A percentile compares a stretch with the other conserved stretches of the same genome.
Evolutionary conservation across 2,888 invertebrate genomes (phyloP).

Genomic region (Diplolepis rosae): DNA sequence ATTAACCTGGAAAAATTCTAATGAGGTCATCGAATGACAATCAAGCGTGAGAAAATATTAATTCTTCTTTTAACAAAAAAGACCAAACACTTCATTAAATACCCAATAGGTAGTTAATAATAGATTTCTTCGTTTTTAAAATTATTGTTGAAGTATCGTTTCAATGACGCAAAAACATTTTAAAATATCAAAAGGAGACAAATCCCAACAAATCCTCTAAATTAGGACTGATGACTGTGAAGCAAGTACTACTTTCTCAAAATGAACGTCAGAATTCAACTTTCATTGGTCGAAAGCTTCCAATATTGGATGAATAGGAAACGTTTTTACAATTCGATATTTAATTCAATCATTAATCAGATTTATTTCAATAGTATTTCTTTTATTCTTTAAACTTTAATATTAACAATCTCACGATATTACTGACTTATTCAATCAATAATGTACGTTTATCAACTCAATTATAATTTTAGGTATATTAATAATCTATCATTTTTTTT

Average conservation of each 20-base stretch:
- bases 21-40: slow-evolving; percentile 54
- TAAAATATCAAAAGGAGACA: not conserved
- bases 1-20: slow-evolving; percentile 37
- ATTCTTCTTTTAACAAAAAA: not conserved
- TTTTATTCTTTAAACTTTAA: not conserved
- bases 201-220: not conserved
- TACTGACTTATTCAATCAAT: too few species aligned
- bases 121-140: not conserved
- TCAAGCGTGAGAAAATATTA: slow-evolving; percentile 46
- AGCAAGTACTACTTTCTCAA: slow-evolving; percentile 16
- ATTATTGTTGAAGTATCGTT: not conserved
- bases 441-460: not conserved
- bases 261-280: not conserved
- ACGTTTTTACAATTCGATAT: not conserved
- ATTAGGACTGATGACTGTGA: not conserved
- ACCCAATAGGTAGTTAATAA: not conserved
- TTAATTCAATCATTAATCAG: too few species aligned
- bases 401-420: not conserved
- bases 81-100: not conserved
- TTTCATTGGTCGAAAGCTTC: not conserved
- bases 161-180: not conserved
- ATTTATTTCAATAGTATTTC: too few species aligned
- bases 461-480: not conserved
- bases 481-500: too few species aligned
- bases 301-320: not conserved